Conservation (phyloP, 2,797 vertebrate species). For the Acrossocheilus wenchowensis region DNA sequence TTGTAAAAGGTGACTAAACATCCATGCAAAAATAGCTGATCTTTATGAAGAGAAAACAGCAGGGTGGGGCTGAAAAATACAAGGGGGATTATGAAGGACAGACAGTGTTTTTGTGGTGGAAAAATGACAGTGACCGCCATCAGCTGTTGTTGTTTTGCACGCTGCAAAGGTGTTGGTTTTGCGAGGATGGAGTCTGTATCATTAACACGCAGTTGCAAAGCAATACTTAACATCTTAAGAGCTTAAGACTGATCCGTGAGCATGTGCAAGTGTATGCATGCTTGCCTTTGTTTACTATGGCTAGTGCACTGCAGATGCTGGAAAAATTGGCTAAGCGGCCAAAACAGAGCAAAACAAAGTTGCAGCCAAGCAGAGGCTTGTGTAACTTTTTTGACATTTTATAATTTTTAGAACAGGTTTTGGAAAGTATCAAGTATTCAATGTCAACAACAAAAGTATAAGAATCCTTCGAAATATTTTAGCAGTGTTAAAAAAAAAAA, state of each 20-base stretch:
- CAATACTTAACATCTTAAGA: slow-evolving; percentile 46
- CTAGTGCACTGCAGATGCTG: slow-evolving; percentile 3
- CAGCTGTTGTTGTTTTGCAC: slow-evolving; percentile 50
- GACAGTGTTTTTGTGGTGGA: slow-evolving; percentile 45
- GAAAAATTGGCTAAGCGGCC: neutral
- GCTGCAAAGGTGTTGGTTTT: slow-evolving; percentile 40
- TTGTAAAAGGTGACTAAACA: slow-evolving; percentile 38
- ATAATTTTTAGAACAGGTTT: neutral
- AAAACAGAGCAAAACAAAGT: slow-evolving; percentile 33
- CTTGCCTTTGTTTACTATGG: slow-evolving; percentile 43
- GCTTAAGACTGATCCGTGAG: slow-evolving; percentile 37
- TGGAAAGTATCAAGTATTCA: neutral
- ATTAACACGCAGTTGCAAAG: slow-evolving; percentile 34
- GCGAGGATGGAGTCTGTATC: slow-evolving; percentile 30
- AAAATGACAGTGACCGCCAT: slow-evolving; percentile 49
- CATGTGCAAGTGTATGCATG: slow-evolving; percentile 46
- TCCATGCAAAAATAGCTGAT: neutral
- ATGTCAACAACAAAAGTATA: neutral
- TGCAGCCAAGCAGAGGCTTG: slow-evolving; percentile 3
- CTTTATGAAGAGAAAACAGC: slow-evolving; percentile 20
- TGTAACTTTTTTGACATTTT: slow-evolving; percentile 3
- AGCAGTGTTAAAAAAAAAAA: neutral
- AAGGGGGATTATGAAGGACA: slow-evolving; percentile 13
- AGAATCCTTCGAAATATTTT: neutral
- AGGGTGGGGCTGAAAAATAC: slow-evolving; percentile 27